Percentiles rank a stretch among this genome's conserved stretches.
Conservation (phyloP, 1,140 invertebrate genomes). For the Apocrypta bakeri region DNA sequence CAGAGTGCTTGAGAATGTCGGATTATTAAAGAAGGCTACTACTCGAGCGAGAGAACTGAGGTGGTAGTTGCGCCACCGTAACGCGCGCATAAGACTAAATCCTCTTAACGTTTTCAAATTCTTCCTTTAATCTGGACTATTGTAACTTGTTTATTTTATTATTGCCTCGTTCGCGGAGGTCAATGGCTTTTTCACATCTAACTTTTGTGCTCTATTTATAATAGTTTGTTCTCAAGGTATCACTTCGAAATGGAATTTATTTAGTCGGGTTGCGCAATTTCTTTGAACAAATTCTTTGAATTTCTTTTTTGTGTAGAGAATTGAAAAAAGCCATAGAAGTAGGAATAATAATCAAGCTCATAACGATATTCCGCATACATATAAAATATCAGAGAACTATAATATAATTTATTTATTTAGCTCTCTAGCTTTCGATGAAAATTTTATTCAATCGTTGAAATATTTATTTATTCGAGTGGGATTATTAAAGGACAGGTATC, state of each 20-base stretch:
- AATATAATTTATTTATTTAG: background rate
- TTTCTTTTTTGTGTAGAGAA: too few relatives aligned
- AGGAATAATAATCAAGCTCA: too few relatives aligned
- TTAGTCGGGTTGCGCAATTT: too few relatives aligned
- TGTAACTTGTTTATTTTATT: constrained; percentile 7
- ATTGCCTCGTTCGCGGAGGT: background rate
- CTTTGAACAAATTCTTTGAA: too few relatives aligned
- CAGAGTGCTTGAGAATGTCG: constrained; percentile 63
- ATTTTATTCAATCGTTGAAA: background rate
- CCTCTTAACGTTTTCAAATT: constrained; percentile 50
- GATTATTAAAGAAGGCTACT: constrained; percentile 61
- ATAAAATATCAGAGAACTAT: background rate
- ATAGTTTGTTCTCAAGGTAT: too few relatives aligned
- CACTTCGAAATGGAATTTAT: too few relatives aligned
- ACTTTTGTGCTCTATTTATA: too few relatives aligned
- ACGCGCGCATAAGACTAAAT: constrained; percentile 53
- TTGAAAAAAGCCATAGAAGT: too few relatives aligned
- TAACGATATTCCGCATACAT: too few relatives aligned
- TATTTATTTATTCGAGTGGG: background rate
- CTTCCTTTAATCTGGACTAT: constrained; percentile 21
- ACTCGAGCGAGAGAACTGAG: constrained; percentile 30
- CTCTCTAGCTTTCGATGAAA: too few relatives aligned
- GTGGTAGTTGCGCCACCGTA: background rate
- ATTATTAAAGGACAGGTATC: background rate
- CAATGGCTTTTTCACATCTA: background rate